Percentiles rank a stretch among this genome's conserved stretches.
Conservation (phyloP, 1,140 invertebrate species). For the Acromyrmex heyeri region DNA sequence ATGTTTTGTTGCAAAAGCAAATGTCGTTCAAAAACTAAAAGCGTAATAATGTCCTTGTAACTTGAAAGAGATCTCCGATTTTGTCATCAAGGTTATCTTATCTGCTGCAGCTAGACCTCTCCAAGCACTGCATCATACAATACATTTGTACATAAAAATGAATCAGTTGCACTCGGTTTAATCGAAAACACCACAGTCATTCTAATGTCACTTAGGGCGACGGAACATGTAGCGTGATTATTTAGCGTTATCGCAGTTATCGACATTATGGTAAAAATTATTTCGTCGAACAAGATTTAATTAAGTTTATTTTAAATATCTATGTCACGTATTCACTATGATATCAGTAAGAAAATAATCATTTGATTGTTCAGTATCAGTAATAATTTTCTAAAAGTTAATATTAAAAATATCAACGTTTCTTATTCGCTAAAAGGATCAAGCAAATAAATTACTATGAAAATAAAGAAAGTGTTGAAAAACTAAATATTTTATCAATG, state of each 20-base stretch:
- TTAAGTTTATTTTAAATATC: conserved; percentile 16
- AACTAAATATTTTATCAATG: too few relatives aligned
- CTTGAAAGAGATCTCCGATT: background rate
- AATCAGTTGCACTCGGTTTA: background rate
- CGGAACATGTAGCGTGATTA: too few relatives aligned
- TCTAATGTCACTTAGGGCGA: background rate
- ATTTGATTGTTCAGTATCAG: background rate
- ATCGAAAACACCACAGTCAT: background rate
- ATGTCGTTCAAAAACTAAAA: background rate
- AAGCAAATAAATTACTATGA: too few relatives aligned
- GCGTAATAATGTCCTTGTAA: conserved; percentile 2
- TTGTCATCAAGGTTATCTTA: conserved; percentile 34
- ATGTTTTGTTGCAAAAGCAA: background rate
- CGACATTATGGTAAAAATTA: background rate
- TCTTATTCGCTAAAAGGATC: too few relatives aligned
- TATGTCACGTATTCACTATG: background rate
- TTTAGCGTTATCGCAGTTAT: background rate
- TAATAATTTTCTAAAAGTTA: too few relatives aligned
- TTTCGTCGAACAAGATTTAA: background rate
- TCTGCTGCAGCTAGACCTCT: background rate
- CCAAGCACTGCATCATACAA: background rate
- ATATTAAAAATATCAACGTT: too few relatives aligned
- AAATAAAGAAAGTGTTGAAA: too few relatives aligned
- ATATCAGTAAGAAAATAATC: background rate
- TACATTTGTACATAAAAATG: background rate